Evolutionary conservation across 1,140 invertebrate genomes (phyloP), one percentile per base, ranked within the genome.

Genomic region (Calephelis virginiensis): DNA sequence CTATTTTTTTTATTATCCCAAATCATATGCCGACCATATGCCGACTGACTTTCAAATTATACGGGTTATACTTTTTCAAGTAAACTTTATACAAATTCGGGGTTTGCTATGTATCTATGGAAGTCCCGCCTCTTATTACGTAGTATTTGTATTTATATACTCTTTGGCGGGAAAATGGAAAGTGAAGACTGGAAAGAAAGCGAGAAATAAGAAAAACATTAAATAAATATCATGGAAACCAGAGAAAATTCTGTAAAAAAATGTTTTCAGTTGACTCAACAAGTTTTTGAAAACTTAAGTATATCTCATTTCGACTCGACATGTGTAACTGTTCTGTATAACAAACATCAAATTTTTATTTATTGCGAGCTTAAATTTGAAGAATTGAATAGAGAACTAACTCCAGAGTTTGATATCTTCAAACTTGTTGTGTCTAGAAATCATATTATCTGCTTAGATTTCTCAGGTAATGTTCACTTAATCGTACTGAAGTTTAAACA

Each of bases 321-420:
- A 56, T 73, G 60, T 8, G 68, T 70, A 50, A 60, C 77, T 8
- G 69, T 78, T 28, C 68, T 85, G 11, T 89, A 84, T 84, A 88
- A 86, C 74, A 85, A 82, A 66, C 83, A 80, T 66, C 80, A 87
- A 78, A 80, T 89, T 72, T 85, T 82, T 64, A 43, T 89, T 13
- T 82, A 82, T 43, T 76, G 81, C 66, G 68, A 78, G 11, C 43
- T 77, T 0, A 73, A 81, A 61, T 78, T 84, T 17, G 67, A 81
- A 40, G 66, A 37, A 40, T 48, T 63, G 17, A 64, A 64, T 13
- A 77, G 70, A 66, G 64, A 64, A 66, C 69, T 83, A 47, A 63
- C 68, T 12, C 78, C 81, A 4, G 81, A 83, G 12, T 87, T 81
- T 62, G 65, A 73, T 65, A 77, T 85, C 43, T 50, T 67, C 10